Evolutionary conservation across 2,888 invertebrate species (phyloP).

Genomic region (Scaptomyza caliginosa): DNA sequence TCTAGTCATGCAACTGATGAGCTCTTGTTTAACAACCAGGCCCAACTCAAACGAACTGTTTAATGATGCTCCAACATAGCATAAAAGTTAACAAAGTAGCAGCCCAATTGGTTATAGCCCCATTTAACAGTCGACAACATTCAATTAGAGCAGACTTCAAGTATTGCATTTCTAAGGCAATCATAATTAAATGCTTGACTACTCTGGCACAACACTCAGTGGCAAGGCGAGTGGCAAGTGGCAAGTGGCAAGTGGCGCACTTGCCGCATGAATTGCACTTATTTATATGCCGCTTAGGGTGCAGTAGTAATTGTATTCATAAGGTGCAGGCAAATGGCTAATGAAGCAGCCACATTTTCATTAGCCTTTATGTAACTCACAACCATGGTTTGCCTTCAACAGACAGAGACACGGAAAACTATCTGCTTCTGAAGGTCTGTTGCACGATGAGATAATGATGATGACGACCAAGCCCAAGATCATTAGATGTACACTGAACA

Average conservation of each 20-base stretch:
- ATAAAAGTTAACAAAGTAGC: not conserved
- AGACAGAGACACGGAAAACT: not conserved
- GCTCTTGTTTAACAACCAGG: slow-evolving; percentile 4
- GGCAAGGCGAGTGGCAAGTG: not conserved
- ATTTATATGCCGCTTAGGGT: slow-evolving; percentile 44
- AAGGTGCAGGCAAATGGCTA: slow-evolving; percentile 62
- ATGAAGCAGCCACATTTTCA: slow-evolving; percentile 67
- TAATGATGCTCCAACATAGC: slow-evolving; percentile 4
- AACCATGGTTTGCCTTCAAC: slow-evolving; percentile 53
- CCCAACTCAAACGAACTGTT: not conserved
- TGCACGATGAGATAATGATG: slow-evolving; percentile 18
- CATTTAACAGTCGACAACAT: slow-evolving; percentile 10
- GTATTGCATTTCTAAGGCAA: slow-evolving; percentile 30
- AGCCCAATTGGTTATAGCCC: not conserved
- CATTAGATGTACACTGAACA: slow-evolving; percentile 59
- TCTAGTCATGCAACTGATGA: slow-evolving; percentile 8
- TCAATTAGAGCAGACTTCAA: slow-evolving; percentile 18
- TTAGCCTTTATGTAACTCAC: slow-evolving; percentile 64
- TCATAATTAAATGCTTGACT: slow-evolving; percentile 58
- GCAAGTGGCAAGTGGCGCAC: slow-evolving; percentile 21
- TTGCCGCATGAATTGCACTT: slow-evolving; percentile 71
- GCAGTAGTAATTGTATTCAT: slow-evolving; percentile 51
- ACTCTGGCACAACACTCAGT: slow-evolving; percentile 7
- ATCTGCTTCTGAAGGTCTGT: slow-evolving; percentile 44
- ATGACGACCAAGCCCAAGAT: slow-evolving; percentile 48